phyloP scores from a whole-genome alignment of 2,888 invertebrate species.

The Epiblema foenella region DNA sequence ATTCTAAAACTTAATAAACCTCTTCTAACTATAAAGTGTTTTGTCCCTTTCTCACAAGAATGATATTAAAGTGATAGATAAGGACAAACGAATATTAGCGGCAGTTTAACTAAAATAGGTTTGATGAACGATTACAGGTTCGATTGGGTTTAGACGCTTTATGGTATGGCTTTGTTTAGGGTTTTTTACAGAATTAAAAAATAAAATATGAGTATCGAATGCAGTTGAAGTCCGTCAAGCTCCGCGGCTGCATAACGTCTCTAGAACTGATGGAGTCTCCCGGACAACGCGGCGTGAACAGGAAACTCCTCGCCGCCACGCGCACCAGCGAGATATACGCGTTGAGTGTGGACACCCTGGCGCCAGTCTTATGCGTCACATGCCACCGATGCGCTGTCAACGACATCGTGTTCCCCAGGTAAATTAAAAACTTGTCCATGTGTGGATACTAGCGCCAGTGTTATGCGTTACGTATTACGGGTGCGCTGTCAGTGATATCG shows the following conservation, averaged over 20 bases:
- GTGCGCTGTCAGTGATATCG: slow-evolving; percentile 91
- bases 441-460: slow-evolving; percentile 87
- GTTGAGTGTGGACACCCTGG: slow-evolving; percentile 88
- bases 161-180: too few species aligned
- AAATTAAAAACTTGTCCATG: too few species aligned
- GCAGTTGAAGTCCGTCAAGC: slow-evolving; percentile 78
- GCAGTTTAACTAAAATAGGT: too few species aligned
- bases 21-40: too few species aligned
- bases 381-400: slow-evolving; percentile 93
- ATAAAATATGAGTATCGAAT: too few species aligned
- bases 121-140: too few species aligned
- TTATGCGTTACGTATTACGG: slow-evolving; percentile 93
- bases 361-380: slow-evolving; percentile 89
- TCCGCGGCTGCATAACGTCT: slow-evolving; percentile 90
- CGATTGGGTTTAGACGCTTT: too few species aligned
- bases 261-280: slow-evolving; percentile 84
- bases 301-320: slow-evolving; percentile 90
- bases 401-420: slow-evolving; percentile 93
- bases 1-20: too few species aligned
- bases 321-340: slow-evolving; percentile 92
- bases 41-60: too few species aligned
- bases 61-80: too few species aligned
- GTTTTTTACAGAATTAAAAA: too few species aligned
- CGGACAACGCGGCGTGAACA: slow-evolving; percentile 64
- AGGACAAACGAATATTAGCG: too few species aligned